Evolutionary conservation across 2,797 vertebrate species (phyloP), one percentile per base, ranked within the genome.

Genomic region (Petrocephalus sullivani): DNA sequence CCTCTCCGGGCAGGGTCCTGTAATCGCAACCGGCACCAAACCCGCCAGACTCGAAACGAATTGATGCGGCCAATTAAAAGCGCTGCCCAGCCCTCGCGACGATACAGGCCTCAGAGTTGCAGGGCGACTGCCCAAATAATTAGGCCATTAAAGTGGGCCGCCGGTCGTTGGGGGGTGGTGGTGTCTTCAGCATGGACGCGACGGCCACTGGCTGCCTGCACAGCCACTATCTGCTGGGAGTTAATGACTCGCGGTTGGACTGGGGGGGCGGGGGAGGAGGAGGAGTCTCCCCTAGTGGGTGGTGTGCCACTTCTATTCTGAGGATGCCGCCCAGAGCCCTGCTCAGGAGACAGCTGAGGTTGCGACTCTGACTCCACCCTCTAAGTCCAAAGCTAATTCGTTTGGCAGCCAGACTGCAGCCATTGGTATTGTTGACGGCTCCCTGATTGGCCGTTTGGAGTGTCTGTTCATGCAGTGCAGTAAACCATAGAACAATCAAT

Each of bases 201-300:
- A 58, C 53, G 87, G 71, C 87, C 86, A 60, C 82, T 6, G 53
- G 88, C 87, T 88, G 88, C 88, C 82, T 71, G 83, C 54, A 60
- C 89, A 89, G 90, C 90, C 82, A 64, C 90, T 90, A 91, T 91
- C 89, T 87, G 54, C 83, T 41, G 56, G 46, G 89, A 89, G 91
- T 91, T 84, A 92, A 91, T 91, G 85, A 88, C 83, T 90, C 71
- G 2, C 88, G 88, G 83, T 88, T 33, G 88, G 88, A 89, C 84
- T 87, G 64, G 1, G 28, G 28, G 28, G 28, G 28, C 28, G 7
- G n/a, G 23, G 81, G 6, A 37, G 89, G 87, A n/a, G 14, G 9
- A 5, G 88, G 19, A 2, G 37, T 41, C 37, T 41, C 8, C 61
- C 56, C 16, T n/a, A 9, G 37, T 78, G 37, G 14, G 2, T 14